Evolutionary conservation across 2,797 vertebrate genomes (phyloP), one percentile per base, ranked within the genome.

Genomic region (Gymnocypris eckloni): DNA sequence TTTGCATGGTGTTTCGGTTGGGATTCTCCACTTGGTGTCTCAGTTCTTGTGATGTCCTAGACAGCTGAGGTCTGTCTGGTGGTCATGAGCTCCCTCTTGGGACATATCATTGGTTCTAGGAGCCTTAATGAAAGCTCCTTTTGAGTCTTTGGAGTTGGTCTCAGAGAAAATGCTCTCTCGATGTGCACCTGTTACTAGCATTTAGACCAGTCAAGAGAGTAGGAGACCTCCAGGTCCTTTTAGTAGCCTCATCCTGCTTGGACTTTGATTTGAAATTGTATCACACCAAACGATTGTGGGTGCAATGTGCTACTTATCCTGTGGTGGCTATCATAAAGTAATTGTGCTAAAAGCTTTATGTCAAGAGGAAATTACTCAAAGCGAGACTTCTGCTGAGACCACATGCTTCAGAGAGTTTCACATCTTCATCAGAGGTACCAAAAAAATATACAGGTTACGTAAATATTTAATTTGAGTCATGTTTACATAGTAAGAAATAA

Each of bases 301-400:
- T 25, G n/a, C n/a, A 61, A 61, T 61, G n/a, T 0, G 1, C 4
- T 25, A 0, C 25, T 12, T 11, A 11, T 64, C 61, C 61, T 64
- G 61, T 28, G 4, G 25, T 28, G 12, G 25, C 4, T 6, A 2
- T 28, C 12, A 28, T 15, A 28, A 64, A 28, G 25, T 13, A 28
- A 28, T 13, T 15, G 61, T 64, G 61, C 25, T 13, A 64, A 64
- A 64, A 28, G 0, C 6, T 28, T 64, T 64, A 28, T 64, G 25
- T 13, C n/a, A 64, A 64, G 61, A 64, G 61, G 61, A 64, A 64
- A 64, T 64, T 64, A 28, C 61, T 64, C 61, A 64, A 28, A 64
- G 61, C 2, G 61, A 64, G 61, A 64, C 59, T 64, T 64, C n/a
- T 64, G 12, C n/a, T 28, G 25, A 64, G n/a, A 64, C 12, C 59